Evolutionary conservation across 23 tunicate species (phyloP), one percentile per base, ranked within the genome.

Genomic region (Styela clava): DNA sequence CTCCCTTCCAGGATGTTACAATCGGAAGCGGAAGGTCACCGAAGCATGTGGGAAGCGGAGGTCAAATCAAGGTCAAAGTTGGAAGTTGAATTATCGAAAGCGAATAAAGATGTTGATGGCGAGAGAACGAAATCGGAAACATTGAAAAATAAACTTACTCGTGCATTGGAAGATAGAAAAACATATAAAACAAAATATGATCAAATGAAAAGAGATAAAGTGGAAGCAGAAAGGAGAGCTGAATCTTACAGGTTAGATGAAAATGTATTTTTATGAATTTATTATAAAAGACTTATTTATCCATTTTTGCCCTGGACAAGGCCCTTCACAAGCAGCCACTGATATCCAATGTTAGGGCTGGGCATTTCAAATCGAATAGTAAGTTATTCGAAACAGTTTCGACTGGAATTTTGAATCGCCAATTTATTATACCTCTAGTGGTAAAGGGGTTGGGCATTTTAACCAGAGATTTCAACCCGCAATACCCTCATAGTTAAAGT

Each of bases 41-140:
- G 74, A 0, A 71, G 82, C 78, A 84, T 83, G 89, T 87, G 98
- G 92, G 93, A 93, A 62, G 70, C 52, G n/a, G 98, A 93, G 52
- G 89, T 87, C 74, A 84, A 88, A 77, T 31, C 83, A 26, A 61
- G 89, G 62, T 84, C 90, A 26, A 85, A 84, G 74, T 61, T 84
- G 9, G 35, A 79, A 2, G 86, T 83, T 32, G 86, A 88, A 2
- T 52, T 79, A 19, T 83, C 87, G 0, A 69, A 70, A 34, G 79
- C 63, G 33, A 82, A 80, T 22, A 83, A 84, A 34, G 98, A 93
- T 34, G 61, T 71, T 20, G 61, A 72, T 24, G 91, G 86, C 61
- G 84, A 82, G 28, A n/a, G 69, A 19, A 63, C 62, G 35, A 72
- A 74, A 74, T n/a, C 79, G 33, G 71, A 84, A 64, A 18, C 74